Evolutionary conservation across 2,113 vertebrate genomes (phyloP).

Genomic region (Coturnix japonica): DNA sequence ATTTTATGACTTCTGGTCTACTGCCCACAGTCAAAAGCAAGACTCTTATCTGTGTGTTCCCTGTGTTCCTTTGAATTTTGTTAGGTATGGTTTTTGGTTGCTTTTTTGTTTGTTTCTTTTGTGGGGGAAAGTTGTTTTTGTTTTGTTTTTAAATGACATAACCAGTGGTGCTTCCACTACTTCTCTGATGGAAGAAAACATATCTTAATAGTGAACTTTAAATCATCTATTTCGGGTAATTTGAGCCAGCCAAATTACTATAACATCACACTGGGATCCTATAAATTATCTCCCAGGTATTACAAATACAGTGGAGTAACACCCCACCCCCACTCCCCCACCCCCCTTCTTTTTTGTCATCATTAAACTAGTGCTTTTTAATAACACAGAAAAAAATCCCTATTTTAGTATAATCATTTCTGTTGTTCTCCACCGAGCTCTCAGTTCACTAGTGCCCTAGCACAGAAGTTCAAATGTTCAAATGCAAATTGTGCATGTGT

Average conservation of each 20-base stretch:
- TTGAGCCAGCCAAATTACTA: not conserved
- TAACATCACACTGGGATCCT: not conserved
- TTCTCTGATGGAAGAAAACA: not conserved
- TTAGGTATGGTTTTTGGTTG: not conserved
- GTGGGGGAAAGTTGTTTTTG: too few species aligned
- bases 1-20: not conserved
- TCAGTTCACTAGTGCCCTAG: not conserved
- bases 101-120: not conserved
- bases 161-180: not conserved
- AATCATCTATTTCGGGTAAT: not conserved
- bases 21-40: not conserved
- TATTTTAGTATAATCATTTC: not conserved
- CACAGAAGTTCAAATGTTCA: not conserved
- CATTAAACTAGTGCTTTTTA: not conserved
- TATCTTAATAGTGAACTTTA: not conserved
- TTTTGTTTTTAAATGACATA: not conserved
- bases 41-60: not conserved
- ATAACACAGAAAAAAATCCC: not conserved
- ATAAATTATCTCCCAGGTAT: not conserved
- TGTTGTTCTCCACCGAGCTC: slow-evolving; percentile 16
- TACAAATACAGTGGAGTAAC: not conserved
- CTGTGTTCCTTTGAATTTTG: not conserved
- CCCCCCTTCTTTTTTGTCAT: not conserved
- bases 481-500: not conserved
- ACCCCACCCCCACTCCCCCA: too few species aligned